These are phyloP conservation scores for Platorchestia sp. DNA, from an alignment of 1,140 invertebrate species.

Conservation along the genomic window DNA sequence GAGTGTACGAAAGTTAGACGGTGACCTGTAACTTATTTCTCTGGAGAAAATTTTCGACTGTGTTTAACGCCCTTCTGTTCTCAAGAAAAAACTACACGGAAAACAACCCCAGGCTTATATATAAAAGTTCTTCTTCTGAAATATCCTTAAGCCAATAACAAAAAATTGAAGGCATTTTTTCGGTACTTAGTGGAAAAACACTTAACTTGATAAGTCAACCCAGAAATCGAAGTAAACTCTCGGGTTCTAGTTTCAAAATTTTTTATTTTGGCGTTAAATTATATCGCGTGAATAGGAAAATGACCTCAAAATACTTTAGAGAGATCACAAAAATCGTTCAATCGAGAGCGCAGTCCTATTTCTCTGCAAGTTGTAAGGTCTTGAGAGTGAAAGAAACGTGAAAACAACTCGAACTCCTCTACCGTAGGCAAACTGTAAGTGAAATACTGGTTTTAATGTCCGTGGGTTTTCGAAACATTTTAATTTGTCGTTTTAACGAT, in stretches of 20 bases:
- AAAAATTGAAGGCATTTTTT: neutral
- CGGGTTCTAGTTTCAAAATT: neutral
- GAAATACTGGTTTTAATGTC: neutral
- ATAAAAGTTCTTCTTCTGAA: neutral
- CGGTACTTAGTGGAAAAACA: too few species aligned
- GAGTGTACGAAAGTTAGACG: too few species aligned
- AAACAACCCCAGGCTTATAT: neutral
- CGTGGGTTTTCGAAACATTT: neutral
- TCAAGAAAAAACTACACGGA: neutral
- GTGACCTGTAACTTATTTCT: too few species aligned
- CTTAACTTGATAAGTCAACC: too few species aligned
- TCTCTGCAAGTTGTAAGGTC: too few species aligned
- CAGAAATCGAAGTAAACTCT: neutral
- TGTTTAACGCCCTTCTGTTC: neutral
- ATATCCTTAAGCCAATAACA: neutral
- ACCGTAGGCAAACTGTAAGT: neutral
- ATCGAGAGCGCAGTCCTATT: too few species aligned
- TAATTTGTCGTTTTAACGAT: neutral
- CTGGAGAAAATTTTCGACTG: neutral
- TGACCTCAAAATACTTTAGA: too few species aligned
- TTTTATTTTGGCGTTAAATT: neutral
- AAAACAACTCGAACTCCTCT: neutral
- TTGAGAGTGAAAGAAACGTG: too few species aligned
- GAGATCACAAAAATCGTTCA: too few species aligned
- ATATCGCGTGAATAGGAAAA: neutral